Percentiles rank a stretch among this genome's conserved stretches.
These are phyloP conservation scores for Chironomus striatipennis DNA, from an alignment of 1,140 invertebrate species.

Conservation along the genomic window DNA sequence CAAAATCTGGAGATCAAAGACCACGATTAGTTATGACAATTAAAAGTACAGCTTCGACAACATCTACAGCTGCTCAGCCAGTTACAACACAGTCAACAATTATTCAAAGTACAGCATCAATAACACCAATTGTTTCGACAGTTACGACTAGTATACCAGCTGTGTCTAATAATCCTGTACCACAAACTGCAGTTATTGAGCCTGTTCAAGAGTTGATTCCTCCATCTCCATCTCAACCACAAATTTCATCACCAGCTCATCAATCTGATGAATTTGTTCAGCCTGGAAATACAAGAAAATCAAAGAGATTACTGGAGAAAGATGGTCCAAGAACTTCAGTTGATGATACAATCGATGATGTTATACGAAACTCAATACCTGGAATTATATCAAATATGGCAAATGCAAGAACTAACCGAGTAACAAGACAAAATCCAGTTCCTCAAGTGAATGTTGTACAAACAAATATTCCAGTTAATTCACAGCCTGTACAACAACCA, in stretches of 20 bases:
- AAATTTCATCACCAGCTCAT: slow-evolving; percentile 25
- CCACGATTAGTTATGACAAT: slow-evolving; percentile 70
- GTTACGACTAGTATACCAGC: slow-evolving; percentile 35
- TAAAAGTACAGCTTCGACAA: slow-evolving; percentile 50
- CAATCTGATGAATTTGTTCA: slow-evolving; percentile 48
- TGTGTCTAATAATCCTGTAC: slow-evolving; percentile 29
- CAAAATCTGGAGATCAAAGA: slow-evolving; percentile 45
- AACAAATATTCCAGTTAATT: background rate
- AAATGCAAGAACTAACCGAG: slow-evolving; percentile 39
- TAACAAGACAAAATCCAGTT: slow-evolving; percentile 32
- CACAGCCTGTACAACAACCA: background rate
- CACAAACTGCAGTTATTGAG: background rate
- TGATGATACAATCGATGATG: slow-evolving; percentile 80
- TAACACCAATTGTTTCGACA: slow-evolving; percentile 25
- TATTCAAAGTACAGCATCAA: slow-evolving; percentile 24
- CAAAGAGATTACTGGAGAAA: slow-evolving; percentile 66
- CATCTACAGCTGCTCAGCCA: slow-evolving; percentile 27
- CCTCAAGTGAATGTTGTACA: slow-evolving; percentile 27
- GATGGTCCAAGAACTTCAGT: slow-evolving; percentile 62
- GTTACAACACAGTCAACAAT: slow-evolving; percentile 23
- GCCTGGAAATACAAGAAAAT: slow-evolving; percentile 62
- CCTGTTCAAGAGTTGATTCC: background rate
- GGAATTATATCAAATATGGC: slow-evolving; percentile 33
- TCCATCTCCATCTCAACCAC: slow-evolving; percentile 26
- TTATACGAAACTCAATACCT: slow-evolving; percentile 47